Percentiles rank a stretch among this genome's conserved stretches.
Evolutionary conservation across 1,140 invertebrate genomes (phyloP).

Genomic region (Araneus ventricosus): DNA sequence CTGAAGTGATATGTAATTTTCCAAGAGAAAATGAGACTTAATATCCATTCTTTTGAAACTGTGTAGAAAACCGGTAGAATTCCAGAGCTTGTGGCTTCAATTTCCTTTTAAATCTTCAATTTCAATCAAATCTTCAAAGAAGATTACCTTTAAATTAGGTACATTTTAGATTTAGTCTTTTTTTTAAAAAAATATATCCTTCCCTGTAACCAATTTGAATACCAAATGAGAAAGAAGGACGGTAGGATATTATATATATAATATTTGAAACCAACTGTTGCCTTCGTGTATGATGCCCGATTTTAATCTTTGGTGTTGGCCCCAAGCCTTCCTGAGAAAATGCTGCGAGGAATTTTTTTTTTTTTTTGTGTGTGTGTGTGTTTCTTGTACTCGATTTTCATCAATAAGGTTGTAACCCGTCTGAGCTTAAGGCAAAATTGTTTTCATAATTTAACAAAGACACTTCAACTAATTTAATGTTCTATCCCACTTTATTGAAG

Average conservation of each 20-base stretch:
- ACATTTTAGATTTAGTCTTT: slow-evolving; percentile 6
- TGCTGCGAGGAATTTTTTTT: not conserved
- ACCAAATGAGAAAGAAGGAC: slow-evolving; percentile 6
- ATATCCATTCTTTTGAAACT: not conserved
- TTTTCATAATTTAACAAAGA: slow-evolving; percentile 2
- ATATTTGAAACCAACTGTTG: not conserved
- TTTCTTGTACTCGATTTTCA: slow-evolving; percentile 9
- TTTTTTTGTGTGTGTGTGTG: no score
- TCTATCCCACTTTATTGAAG: no score
- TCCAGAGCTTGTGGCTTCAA: not conserved
- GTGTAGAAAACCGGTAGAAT: not conserved
- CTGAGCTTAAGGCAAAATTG: slow-evolving; percentile 37
- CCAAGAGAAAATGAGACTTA: not conserved
- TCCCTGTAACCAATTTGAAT: slow-evolving; percentile 33
- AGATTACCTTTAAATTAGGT: slow-evolving; percentile 25
- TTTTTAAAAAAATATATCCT: slow-evolving; percentile 41
- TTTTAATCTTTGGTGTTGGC: not conserved
- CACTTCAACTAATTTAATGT: no score
- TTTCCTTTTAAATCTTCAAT: slow-evolving; percentile 16
- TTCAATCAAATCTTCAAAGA: slow-evolving; percentile 12
- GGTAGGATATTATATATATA: not conserved
- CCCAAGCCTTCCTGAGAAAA: slow-evolving; percentile 33
- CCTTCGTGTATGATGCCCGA: not conserved
- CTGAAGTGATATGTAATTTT: not conserved
- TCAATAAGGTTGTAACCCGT: slow-evolving; percentile 26